Conservation (phyloP, 2,888 invertebrate species). For the Melieria omissa region DNA sequence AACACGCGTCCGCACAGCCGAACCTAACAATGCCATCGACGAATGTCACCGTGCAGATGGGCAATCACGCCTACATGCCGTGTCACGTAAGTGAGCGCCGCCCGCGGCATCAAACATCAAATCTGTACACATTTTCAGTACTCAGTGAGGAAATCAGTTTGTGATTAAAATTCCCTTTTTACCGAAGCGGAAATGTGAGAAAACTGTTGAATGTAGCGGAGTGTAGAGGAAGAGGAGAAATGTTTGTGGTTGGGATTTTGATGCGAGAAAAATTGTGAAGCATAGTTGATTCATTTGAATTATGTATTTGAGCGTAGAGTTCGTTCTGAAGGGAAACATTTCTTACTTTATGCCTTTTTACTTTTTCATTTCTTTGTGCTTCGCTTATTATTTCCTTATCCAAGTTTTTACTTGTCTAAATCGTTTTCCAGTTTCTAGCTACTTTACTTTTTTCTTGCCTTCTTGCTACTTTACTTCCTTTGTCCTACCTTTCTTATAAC, state of each 20-base stretch:
- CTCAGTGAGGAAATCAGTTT: too few relatives aligned
- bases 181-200: too few relatives aligned
- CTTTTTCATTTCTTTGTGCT: neutral
- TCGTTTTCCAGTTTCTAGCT: neutral
- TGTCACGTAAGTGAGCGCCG: conserved; percentile 75
- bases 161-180: too few relatives aligned
- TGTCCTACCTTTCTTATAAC: neutral
- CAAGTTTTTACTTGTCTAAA: neutral
- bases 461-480: neutral
- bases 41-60: conserved; percentile 90
- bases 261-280: neutral
- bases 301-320: too few relatives aligned
- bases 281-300: too few relatives aligned
- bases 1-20: conserved; percentile 20
- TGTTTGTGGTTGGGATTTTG: neutral
- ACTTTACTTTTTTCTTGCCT: neutral
- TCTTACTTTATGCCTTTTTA: too few relatives aligned
- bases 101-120: neutral
- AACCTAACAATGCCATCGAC: conserved; percentile 67
- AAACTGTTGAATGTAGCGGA: neutral
- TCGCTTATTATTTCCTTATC: neutral
- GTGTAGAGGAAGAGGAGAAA: neutral
- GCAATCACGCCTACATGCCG: conserved; percentile 90
- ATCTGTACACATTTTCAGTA: neutral
- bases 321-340: too few relatives aligned